These are phyloP conservation scores for Disparrhopalites patrizii DNA, from an alignment of 2,888 invertebrate species.

Conservation along the genomic window DNA sequence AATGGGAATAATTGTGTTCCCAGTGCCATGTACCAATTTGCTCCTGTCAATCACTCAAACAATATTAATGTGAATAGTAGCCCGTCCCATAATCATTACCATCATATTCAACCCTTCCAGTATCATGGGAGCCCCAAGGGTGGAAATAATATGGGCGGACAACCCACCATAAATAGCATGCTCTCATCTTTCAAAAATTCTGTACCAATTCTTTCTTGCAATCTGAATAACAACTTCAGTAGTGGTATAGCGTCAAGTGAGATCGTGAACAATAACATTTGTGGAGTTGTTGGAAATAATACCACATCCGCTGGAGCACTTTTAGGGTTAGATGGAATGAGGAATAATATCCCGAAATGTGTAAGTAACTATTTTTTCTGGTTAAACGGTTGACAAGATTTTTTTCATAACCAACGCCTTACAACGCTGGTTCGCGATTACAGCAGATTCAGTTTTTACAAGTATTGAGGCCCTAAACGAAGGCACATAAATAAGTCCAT, in stretches of 20 bases:
- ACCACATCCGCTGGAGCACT: too few species aligned
- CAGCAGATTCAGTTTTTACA: too few species aligned
- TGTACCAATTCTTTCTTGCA: not conserved
- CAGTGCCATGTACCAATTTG: conserved; percentile 2
- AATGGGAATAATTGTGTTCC: not conserved
- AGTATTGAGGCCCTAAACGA: too few species aligned
- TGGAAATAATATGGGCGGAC: not conserved
- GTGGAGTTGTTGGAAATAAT: not conserved
- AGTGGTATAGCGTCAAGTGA: too few species aligned
- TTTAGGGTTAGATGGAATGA: not conserved
- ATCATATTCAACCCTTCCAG: not conserved
- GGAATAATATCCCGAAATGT: not conserved
- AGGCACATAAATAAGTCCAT: too few species aligned
- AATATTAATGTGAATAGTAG: conserved; percentile 23
- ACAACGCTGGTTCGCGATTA: too few species aligned
- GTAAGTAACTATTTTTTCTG: conserved; percentile 10
- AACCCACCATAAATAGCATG: not conserved
- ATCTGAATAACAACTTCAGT: conserved; percentile 14
- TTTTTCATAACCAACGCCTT: too few species aligned
- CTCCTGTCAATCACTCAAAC: not conserved
- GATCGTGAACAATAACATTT: conserved; percentile 10
- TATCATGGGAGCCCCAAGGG: not conserved
- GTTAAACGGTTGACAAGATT: too few species aligned
- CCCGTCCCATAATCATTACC: conserved; percentile 2
- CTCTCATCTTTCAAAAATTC: not conserved